These are phyloP conservation scores for Heliconius erato DNA, from an alignment of 2,888 invertebrate species.

Conservation along the genomic window DNA sequence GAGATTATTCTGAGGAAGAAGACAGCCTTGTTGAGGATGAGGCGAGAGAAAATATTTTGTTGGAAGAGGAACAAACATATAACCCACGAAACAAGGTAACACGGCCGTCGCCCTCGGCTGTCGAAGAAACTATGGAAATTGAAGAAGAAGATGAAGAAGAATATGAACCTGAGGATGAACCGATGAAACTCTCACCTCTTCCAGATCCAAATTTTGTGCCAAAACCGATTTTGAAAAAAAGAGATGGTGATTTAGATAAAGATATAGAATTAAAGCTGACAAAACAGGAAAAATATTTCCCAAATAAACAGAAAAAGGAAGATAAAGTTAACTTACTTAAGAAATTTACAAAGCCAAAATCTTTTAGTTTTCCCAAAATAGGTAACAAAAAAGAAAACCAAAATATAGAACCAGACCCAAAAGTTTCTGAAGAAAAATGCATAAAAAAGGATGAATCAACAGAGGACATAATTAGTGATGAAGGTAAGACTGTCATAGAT, in stretches of 20 bases:
- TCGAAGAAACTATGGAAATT: slow-evolving; percentile 70
- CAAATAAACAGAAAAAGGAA: slow-evolving; percentile 68
- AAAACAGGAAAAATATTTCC: slow-evolving; percentile 49
- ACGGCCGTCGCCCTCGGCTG: slow-evolving; percentile 63
- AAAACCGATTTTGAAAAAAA: slow-evolving; percentile 91
- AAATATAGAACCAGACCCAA: slow-evolving; percentile 58
- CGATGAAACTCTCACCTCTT: slow-evolving; percentile 87
- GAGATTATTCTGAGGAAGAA: slow-evolving; percentile 73
- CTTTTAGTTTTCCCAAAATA: slow-evolving; percentile 73
- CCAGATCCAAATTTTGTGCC: slow-evolving; percentile 90
- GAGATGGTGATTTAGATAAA: slow-evolving; percentile 70
- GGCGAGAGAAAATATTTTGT: slow-evolving; percentile 66
- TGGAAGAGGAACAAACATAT: slow-evolving; percentile 88
- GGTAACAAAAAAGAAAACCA: slow-evolving; percentile 72
- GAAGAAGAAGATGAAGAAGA: slow-evolving; percentile 84
- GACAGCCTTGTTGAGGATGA: slow-evolving; percentile 73
- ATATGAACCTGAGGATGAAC: slow-evolving; percentile 86
- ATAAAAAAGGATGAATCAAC: slow-evolving; percentile 61
- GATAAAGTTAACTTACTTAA: slow-evolving; percentile 75
- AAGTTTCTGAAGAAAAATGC: slow-evolving; percentile 51
- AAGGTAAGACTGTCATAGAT: slow-evolving; percentile 90
- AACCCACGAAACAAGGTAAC: slow-evolving; percentile 87
- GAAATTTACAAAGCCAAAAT: slow-evolving; percentile 77
- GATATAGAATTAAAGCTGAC: slow-evolving; percentile 52
- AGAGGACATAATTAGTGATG: slow-evolving; percentile 84